phyloP scores from a whole-genome alignment of 2,797 vertebrate genomes.

The Poeciliopsis infans region DNA sequence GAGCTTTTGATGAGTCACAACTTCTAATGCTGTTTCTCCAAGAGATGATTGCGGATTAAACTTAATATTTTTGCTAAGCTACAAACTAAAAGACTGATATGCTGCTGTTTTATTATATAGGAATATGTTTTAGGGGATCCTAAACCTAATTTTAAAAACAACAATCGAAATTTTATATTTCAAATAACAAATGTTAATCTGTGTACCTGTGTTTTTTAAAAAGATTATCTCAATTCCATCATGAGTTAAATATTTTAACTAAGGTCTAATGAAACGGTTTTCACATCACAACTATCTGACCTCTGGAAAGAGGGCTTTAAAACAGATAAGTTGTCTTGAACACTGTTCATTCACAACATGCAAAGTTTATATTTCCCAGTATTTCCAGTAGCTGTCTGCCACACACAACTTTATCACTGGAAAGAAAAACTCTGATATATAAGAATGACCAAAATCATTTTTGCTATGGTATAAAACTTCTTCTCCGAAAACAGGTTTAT shows the following conservation, averaged over 20 bases:
- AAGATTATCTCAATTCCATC: background rate
- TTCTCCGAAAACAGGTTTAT: background rate
- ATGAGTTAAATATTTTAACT: background rate
- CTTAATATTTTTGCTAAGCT: background rate
- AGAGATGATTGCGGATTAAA: background rate
- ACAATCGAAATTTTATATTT: background rate
- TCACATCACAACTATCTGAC: background rate
- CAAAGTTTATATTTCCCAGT: background rate
- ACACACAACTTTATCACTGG: background rate
- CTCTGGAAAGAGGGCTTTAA: background rate
- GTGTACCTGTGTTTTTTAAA: background rate
- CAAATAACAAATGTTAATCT: background rate
- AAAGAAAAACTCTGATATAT: background rate
- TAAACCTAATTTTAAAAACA: background rate
- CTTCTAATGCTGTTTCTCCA: background rate
- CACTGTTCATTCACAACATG: background rate
- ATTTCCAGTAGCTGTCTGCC: background rate
- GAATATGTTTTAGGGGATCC: background rate
- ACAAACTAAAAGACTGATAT: background rate
- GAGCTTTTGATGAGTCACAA: background rate
- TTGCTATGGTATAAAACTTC: background rate
- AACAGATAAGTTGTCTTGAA: background rate
- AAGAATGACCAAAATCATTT: background rate
- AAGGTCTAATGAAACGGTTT: background rate
- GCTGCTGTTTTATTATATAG: background rate